Evolutionary conservation across 2,888 invertebrate species (phyloP), one percentile per base, ranked within the genome.

Genomic region (Pristionchus mayeri): DNA sequence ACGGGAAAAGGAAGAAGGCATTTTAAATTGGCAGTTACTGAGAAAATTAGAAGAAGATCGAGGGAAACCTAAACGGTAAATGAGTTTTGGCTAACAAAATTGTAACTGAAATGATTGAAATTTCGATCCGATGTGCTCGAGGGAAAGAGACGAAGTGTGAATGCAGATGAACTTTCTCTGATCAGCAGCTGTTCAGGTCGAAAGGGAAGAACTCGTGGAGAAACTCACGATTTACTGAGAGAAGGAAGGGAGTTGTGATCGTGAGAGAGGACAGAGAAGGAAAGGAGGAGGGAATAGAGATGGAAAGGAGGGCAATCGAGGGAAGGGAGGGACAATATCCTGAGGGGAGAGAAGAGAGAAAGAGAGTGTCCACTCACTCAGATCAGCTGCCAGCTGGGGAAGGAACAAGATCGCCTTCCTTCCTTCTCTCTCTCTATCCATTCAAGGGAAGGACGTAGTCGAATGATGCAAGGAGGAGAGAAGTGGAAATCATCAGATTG

Each of bases 171-270:
- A 24, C 21, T 57, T 21, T 11, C 13, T 6, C 34, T 9, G 13
- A 34, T 21, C 34, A 63, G 30, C 63, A 63, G 63, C 63, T 63
- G 63, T 63, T 63, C 16, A 34, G 63, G n/a, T 34, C 63, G 34
- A 30, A 44, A 44, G 44, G 44, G 63, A 63, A 34, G 34, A 18
- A 27, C 34, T 34, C 63, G 37, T 63, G 63, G 44, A 44, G 63
- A 63, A 34, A 63, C 63, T 63, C 63, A 18, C 60, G 60, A 34
- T 63, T 63, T 63, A 34, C 16, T 63, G 63, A 63, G 34, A 63
- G 16, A 3, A 7, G 6, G 16, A 30, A 63, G 63, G 34, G 63
- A 40, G 71, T 71, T 71, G 40, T 71, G 71, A 24, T 40, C 40
- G 13, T 40, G 71, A 71, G 71, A 44, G n/a, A 24, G 1, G 71